phyloP scores from a whole-genome alignment of 2,888 invertebrate species.

The Argynnis bischoffii region DNA sequence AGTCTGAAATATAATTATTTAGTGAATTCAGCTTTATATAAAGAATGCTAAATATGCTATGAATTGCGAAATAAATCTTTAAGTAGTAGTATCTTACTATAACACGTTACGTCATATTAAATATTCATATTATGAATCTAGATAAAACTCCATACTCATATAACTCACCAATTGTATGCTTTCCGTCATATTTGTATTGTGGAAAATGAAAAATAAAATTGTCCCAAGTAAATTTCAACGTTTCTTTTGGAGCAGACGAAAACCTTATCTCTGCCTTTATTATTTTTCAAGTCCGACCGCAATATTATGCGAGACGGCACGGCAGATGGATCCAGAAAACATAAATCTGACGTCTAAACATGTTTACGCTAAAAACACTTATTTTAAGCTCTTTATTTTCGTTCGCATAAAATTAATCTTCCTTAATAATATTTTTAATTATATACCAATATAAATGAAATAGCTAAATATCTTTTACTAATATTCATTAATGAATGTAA shows the following conservation, averaged over 20 bases:
- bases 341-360: slow-evolving; percentile 77
- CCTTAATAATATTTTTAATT: slow-evolving; percentile 23
- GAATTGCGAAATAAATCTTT: slow-evolving; percentile 8
- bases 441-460: background rate
- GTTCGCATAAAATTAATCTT: slow-evolving; percentile 40
- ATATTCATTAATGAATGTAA: background rate
- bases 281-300: slow-evolving; percentile 75
- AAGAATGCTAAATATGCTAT: background rate
- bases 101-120: slow-evolving; percentile 13
- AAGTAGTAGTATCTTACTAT: background rate
- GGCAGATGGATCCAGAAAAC: slow-evolving; percentile 75
- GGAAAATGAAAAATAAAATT: slow-evolving; percentile 71
- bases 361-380: slow-evolving; percentile 64
- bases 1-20: no score
- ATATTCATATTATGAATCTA: slow-evolving; percentile 15
- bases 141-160: slow-evolving; percentile 14
- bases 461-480: background rate
- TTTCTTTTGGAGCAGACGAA: slow-evolving; percentile 66
- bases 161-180: slow-evolving; percentile 23
- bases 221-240: slow-evolving; percentile 61
- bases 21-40: no score
- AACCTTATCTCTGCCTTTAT: slow-evolving; percentile 72
- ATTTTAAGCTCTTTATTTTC: slow-evolving; percentile 50
- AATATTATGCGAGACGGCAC: slow-evolving; percentile 74
- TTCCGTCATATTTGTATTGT: slow-evolving; percentile 29